Evolutionary conservation across 2,113 vertebrate genomes (phyloP).

Genomic region (Gymnorhina tibicen): DNA sequence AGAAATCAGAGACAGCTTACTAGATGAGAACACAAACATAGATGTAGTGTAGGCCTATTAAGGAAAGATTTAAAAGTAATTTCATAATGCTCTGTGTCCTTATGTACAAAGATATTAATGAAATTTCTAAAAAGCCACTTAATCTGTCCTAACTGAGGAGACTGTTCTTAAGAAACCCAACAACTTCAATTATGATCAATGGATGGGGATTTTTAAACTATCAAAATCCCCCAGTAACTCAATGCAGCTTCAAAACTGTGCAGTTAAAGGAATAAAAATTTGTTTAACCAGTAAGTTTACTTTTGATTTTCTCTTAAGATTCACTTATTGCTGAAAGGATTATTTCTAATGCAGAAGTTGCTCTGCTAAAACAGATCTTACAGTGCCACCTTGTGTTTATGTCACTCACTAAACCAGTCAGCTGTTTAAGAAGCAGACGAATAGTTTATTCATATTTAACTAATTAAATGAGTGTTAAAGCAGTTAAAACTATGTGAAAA

Average conservation of each 20-base stretch:
- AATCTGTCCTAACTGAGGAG: neutral
- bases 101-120: neutral
- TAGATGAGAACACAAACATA: neutral
- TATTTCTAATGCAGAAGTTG: neutral
- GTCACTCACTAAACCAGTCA: neutral
- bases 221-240: neutral
- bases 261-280: neutral
- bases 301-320: neutral
- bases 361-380: neutral
- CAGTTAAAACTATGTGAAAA: neutral
- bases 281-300: neutral
- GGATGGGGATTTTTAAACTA: neutral
- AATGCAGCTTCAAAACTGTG: neutral
- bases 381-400: conserved; percentile 10
- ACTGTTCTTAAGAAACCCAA: neutral
- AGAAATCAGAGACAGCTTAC: neutral
- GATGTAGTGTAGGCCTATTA: neutral
- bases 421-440: neutral
- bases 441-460: neutral
- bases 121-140: neutral
- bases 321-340: neutral
- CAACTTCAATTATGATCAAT: neutral
- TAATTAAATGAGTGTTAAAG: neutral
- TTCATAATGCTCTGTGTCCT: neutral
- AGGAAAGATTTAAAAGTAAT: neutral